Conservation (phyloP, 2,797 vertebrate species). For the Pteronotus mesoamericanus region DNA sequence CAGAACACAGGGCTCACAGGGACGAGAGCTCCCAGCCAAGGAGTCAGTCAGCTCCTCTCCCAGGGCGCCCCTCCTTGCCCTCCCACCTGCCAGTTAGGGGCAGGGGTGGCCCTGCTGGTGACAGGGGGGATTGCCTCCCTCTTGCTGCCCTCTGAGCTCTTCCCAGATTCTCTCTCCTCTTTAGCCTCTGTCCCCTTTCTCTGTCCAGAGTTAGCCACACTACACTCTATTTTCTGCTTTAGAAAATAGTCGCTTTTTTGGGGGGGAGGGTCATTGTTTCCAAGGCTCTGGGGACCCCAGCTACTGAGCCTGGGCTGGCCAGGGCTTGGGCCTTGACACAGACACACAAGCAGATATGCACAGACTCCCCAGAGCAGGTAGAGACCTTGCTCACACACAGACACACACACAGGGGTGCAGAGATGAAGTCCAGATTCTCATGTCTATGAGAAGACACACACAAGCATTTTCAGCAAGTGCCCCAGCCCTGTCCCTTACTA, state of each 20-base stretch:
- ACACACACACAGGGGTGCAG: not conserved
- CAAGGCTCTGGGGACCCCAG: not conserved
- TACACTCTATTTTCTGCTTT: not conserved
- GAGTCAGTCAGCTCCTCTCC: not conserved
- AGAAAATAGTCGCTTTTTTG: not conserved
- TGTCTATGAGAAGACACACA: not conserved
- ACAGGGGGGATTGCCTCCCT: not conserved
- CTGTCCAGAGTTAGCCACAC: not conserved
- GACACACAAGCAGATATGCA: not conserved
- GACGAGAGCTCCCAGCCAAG: not conserved
- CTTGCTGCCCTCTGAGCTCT: not conserved
- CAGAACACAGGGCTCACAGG: not conserved
- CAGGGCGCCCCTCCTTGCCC: not conserved
- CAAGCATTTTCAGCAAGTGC: not conserved
- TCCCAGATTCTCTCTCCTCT: not conserved
- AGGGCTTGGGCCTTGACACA: not conserved
- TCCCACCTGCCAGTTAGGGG: not conserved
- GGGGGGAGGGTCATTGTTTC: not conserved
- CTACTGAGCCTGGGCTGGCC: not conserved
- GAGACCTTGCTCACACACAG: not conserved
- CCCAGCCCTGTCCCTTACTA: not conserved
- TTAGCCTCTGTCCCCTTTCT: not conserved
- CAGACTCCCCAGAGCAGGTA: not conserved
- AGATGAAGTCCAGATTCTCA: not conserved
- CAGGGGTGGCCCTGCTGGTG: not conserved